Evolutionary conservation across 2,113 vertebrate species (phyloP).

Genomic region (Antechinus flavipes): DNA sequence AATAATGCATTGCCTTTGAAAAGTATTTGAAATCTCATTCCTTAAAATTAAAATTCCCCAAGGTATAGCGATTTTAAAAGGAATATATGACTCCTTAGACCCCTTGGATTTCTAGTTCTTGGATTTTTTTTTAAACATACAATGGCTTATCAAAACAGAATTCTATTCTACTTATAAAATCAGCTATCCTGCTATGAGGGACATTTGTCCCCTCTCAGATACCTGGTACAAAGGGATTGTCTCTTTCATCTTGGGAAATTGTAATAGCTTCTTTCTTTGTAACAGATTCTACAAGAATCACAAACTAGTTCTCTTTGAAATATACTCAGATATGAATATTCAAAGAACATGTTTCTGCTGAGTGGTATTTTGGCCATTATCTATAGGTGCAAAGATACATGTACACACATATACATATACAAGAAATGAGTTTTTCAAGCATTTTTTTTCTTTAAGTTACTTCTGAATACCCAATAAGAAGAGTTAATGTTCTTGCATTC

Average conservation of each 20-base stretch:
- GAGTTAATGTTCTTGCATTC: slow-evolving; percentile 4
- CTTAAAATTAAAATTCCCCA: neutral
- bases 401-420: neutral
- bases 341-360: slow-evolving; percentile 12
- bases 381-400: slow-evolving; percentile 37
- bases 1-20: neutral
- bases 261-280: slow-evolving; percentile 41
- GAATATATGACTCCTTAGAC: neutral
- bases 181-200: neutral
- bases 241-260: slow-evolving; percentile 45
- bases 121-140: neutral
- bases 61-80: neutral
- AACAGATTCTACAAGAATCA: slow-evolving; percentile 51
- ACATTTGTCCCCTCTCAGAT: slow-evolving; percentile 21
- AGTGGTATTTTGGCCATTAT: slow-evolving; percentile 2
- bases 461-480: slow-evolving; percentile 4
- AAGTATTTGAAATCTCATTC: neutral
- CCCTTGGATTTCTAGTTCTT: neutral
- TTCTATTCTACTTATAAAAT: neutral
- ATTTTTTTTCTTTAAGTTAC: slow-evolving; percentile 38
- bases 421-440: neutral
- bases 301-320: slow-evolving; percentile 63
- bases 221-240: neutral
- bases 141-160: neutral
- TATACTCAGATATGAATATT: slow-evolving; percentile 21